Base-by-base conservation (phyloP, 2,888 invertebrate species). In the Drosophila histrio region DNA sequence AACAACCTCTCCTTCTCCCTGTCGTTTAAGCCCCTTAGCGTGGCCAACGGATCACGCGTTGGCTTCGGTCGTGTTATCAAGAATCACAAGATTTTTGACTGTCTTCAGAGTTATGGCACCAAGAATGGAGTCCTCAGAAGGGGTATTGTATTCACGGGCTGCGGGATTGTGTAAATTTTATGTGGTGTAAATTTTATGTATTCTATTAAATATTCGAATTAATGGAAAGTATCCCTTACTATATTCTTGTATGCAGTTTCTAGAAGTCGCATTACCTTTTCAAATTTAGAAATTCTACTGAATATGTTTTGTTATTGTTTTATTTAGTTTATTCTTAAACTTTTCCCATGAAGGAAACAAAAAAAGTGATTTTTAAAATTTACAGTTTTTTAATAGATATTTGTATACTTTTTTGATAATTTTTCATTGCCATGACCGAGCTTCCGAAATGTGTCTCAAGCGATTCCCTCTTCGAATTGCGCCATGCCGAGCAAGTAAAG, bases 81-180 rank as follows among this genome's bases (percentile, higher is more conserved):
- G 24, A 89, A 89, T 9, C 26, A 64, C 30, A 86, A 78, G 22
- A 79, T 88, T 1, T 62, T 89, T 11, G 79, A 86, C 3, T 61
- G 64, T 15, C 62, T 90, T 0, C 83, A 89, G 59, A 75, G 72
- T 24, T 89, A 79, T 47, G 91, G 89, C 19, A 89, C 89, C 21
- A 89, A 89, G 24, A 89, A 91, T 54, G 90, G 90, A 3, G 89
- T 88, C 43, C 76, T 89, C 7, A 87, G 75, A 34, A 82, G 81
- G 1, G 53, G 66, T 8, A 70, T 90, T n/a, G 8, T 63, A 2
- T 78, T 90, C 5, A 68, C 73, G 13, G 61, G 64, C 36, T 88
- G 85, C 60, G 91, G 89, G 3, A n/a, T 89, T 11, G 44, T 82
- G 0, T 88, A 52, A 62, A 39, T 46, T 53, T 32, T 24, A 15